Percentiles rank a stretch among this genome's conserved stretches.
Conservation (phyloP, 2,888 invertebrate genomes). For the Orchestes rusci region DNA sequence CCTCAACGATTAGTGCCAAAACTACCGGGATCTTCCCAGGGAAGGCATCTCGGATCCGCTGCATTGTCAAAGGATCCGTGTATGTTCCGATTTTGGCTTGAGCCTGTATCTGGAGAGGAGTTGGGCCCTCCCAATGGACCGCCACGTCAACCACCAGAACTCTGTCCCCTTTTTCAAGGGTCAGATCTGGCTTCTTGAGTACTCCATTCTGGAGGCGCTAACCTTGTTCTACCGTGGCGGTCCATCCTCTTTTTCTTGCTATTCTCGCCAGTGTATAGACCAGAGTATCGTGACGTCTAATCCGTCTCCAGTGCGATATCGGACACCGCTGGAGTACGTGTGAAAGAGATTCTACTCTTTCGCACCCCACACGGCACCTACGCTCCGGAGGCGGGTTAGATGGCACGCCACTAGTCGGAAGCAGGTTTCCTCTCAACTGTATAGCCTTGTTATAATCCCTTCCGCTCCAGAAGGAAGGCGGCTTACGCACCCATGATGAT, state of each 20-base stretch:
- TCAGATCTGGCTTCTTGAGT: constrained; percentile 6
- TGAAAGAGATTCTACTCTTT: constrained; percentile 18
- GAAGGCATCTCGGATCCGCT: not conserved
- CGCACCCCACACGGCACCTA: constrained; percentile 28
- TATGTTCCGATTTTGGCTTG: constrained; percentile 3
- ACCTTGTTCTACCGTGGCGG: not conserved
- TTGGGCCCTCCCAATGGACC: too few species aligned
- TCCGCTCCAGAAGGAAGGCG: constrained; percentile 29
- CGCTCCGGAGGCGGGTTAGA: too few species aligned
- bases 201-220: constrained; percentile 1
- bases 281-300: constrained; percentile 7
- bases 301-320: constrained; percentile 4
- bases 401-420: constrained; percentile 32
- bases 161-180: not conserved
- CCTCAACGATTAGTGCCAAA: not conserved
- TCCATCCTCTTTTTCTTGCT: not conserved
- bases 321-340: too few species aligned
- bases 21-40: not conserved
- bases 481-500: constrained; percentile 23
- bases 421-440: constrained; percentile 30
- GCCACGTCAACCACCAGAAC: constrained; percentile 3
- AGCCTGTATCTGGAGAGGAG: not conserved
- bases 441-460: constrained; percentile 29
- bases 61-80: not conserved
- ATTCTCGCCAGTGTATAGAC: not conserved